A percentile compares a stretch with the other conserved stretches of the same genome.
These are phyloP conservation scores for Lathamus discolor DNA, from an alignment of 2,113 vertebrate genomes.

Conservation along the genomic window DNA sequence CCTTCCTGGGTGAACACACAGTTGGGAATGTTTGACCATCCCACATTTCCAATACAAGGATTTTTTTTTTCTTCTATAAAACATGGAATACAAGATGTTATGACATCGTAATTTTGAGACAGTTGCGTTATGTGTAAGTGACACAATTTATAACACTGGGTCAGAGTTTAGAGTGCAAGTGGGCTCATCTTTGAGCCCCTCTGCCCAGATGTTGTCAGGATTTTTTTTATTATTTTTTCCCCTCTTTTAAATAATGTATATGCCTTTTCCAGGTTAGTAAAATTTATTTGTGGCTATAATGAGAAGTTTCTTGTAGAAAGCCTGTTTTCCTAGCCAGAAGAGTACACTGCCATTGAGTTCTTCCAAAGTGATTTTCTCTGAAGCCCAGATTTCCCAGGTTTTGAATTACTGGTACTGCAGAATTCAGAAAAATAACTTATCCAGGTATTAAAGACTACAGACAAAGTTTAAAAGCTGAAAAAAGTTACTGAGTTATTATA, in stretches of 20 bases:
- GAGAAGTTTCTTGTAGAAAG: neutral
- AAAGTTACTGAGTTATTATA: neutral
- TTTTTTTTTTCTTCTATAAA: neutral
- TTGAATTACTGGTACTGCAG: neutral
- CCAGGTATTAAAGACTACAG: neutral
- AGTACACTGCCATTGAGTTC: neutral
- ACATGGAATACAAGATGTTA: neutral
- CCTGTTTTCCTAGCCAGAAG: neutral
- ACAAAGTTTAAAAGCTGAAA: neutral
- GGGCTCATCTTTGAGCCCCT: neutral
- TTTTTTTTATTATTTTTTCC: fast-evolving
- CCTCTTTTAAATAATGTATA: neutral
- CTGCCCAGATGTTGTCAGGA: neutral
- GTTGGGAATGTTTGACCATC: neutral
- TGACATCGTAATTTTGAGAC: neutral
- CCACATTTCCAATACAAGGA: fast-evolving
- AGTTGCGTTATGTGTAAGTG: neutral
- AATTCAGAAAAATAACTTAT: neutral
- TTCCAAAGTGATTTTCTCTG: neutral
- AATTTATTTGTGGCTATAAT: neutral
- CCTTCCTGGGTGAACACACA: neutral
- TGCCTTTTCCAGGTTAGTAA: neutral
- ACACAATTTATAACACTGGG: neutral
- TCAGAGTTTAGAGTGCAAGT: neutral
- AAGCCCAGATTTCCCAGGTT: neutral